These are phyloP conservation scores for Manis javanica DNA, from an alignment of 2,797 vertebrate species.

Conservation along the genomic window DNA sequence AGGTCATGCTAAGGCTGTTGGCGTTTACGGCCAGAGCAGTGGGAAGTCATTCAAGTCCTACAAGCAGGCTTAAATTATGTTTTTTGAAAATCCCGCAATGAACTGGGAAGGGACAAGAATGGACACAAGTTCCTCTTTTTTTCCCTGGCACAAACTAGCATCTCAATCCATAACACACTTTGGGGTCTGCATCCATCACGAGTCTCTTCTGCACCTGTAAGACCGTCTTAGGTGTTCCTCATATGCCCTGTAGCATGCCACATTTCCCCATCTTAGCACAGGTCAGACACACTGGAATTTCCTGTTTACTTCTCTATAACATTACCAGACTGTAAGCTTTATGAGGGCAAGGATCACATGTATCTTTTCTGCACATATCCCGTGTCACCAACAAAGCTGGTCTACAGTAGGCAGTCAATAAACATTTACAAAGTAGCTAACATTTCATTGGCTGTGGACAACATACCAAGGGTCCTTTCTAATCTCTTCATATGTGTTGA, in stretches of 20 bases:
- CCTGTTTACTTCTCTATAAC: not conserved
- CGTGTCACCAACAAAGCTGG: not conserved
- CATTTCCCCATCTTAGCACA: too few species aligned
- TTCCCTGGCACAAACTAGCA: not conserved
- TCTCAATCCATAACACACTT: too few species aligned
- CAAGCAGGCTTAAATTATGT: not conserved
- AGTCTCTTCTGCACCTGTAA: not conserved
- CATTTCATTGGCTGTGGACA: not conserved
- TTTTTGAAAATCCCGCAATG: not conserved
- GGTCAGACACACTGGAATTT: not conserved
- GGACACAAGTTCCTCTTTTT: not conserved
- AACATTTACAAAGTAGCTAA: not conserved
- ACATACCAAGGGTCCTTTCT: not conserved
- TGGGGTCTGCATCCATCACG: accelerated
- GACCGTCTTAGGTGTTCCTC: not conserved
- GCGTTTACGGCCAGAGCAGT: not conserved
- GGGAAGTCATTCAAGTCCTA: not conserved
- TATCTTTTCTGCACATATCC: not conserved
- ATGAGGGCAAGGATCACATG: not conserved
- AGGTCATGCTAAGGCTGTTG: not conserved
- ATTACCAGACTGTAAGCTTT: not conserved
- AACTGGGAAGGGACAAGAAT: not conserved
- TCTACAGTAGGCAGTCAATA: not conserved
- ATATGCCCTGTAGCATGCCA: accelerated
- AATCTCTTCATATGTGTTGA: not conserved